Conservation (phyloP, 2,888 invertebrate genomes). For the Thereva nobilitata region DNA sequence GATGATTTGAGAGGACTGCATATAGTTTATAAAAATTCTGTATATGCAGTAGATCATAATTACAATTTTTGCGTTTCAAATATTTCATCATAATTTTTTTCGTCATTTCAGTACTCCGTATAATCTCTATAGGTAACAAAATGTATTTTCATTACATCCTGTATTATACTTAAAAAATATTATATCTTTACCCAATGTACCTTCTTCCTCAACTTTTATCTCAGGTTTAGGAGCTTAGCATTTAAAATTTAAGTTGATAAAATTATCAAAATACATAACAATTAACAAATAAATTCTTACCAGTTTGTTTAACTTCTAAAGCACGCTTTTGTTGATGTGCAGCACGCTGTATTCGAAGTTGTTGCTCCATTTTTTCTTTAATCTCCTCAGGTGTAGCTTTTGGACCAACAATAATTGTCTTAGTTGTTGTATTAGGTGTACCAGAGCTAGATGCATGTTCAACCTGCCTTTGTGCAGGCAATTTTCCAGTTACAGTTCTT, state of each 20-base stretch:
- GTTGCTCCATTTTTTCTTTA: conserved; percentile 90
- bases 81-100: too few species aligned
- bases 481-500: conserved; percentile 72
- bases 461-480: conserved; percentile 56
- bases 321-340: conserved; percentile 88
- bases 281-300: conserved; percentile 36
- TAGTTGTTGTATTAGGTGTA: conserved; percentile 43
- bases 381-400: conserved; percentile 73
- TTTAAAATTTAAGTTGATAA: conserved; percentile 16
- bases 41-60: too few species aligned
- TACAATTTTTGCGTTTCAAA: too few species aligned
- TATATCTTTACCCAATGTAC: conserved; percentile 26
- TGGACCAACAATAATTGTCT: conserved; percentile 57
- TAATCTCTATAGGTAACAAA: not conserved
- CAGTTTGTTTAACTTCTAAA: conserved; percentile 63
- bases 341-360: conserved; percentile 82
- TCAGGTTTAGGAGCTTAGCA: conserved; percentile 41
- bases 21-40: too few species aligned
- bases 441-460: conserved; percentile 42
- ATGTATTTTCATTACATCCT: not conserved
- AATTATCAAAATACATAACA: not conserved
- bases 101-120: too few species aligned
- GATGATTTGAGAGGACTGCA: too few species aligned
- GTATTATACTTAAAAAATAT: too few species aligned
- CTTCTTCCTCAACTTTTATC: conserved; percentile 38